Evolutionary conservation across 2,113 vertebrate genomes (phyloP), one percentile per base, ranked within the genome.

Genomic region (Gambusia holbrooki): DNA sequence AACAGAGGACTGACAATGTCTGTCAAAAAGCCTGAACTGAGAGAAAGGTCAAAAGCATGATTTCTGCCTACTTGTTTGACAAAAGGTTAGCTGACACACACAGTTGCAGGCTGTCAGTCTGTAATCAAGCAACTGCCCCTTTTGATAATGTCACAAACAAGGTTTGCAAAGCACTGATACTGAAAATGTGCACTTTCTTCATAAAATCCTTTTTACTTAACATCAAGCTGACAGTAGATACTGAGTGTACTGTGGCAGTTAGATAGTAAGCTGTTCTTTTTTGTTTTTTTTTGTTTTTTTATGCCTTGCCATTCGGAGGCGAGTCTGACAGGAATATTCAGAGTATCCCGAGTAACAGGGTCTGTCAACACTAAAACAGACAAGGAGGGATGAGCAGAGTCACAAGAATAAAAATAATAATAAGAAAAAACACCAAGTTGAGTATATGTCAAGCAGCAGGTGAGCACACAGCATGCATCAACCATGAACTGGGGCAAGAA

Each of bases 21-120:
- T 90, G 89, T 87, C 76, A 84, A 79, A 77, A 69, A 76, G 69
- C 80, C 35, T 83, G 81, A 81, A 77, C 73, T 51, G 74, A 86
- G 32, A 10, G 77, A 85, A 91, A 89, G 87, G 87, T 91, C 85
- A 87, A 74, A 88, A 75, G 72, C 86, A 89, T 85, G 86, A 89
- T 86, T 86, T 86, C 80, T 81, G 69, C 86, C 73, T 82, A 69
- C 76, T 80, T 86, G 84, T 82, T 90, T 37, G 30, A 79, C 82
- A 81, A 89, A 92, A 90, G 85, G 88, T 90, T 92, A 89, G 82
- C 66, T 87, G 73, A 84, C 83, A 80, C 80, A 87, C 51, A 72
- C 63, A 68, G 76, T 79, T 77, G 74, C 79, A 77, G 72, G 73
- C 83, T 87, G 83, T 88, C 87, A 83, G 54, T 88, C 74, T 76